Evolutionary conservation across 1,140 invertebrate species (phyloP).

Genomic region (Drosophila ficusphila): DNA sequence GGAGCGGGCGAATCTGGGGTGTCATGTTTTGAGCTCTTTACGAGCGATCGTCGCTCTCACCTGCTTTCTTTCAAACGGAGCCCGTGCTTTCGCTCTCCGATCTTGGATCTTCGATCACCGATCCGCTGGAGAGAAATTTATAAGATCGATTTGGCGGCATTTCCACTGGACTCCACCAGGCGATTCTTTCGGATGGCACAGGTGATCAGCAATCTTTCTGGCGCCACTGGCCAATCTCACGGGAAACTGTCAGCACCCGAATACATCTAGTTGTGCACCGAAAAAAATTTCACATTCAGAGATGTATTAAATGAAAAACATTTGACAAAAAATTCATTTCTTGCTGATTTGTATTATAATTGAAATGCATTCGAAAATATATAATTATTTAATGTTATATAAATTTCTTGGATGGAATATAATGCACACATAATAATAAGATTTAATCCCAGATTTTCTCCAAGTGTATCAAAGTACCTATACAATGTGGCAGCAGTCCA

Average conservation of each 20-base stretch:
- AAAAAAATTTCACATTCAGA: neutral
- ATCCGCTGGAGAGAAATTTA: conserved; percentile 15
- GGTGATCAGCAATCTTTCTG: neutral
- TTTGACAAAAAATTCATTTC: no score
- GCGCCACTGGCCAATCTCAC: neutral
- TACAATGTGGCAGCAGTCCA: neutral
- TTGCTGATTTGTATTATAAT: no score
- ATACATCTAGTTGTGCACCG: neutral
- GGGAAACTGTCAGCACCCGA: neutral
- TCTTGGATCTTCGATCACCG: neutral
- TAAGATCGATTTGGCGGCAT: conserved; percentile 6
- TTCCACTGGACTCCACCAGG: conserved; percentile 3
- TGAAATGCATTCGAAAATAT: no score
- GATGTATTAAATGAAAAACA: no score
- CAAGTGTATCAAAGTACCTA: no score
- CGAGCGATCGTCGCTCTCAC: conserved; percentile 42
- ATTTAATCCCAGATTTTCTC: no score
- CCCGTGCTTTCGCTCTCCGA: conserved; percentile 42
- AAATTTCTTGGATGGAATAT: neutral
- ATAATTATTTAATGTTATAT: no score
- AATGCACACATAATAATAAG: no score
- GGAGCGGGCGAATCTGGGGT: conserved; percentile 36
- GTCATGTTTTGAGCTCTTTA: conserved; percentile 52
- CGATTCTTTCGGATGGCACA: neutral
- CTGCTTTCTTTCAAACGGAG: conserved; percentile 66